phyloP scores from a whole-genome alignment of 2,888 invertebrate genomes.

The Quadroppia sp. region DNA sequence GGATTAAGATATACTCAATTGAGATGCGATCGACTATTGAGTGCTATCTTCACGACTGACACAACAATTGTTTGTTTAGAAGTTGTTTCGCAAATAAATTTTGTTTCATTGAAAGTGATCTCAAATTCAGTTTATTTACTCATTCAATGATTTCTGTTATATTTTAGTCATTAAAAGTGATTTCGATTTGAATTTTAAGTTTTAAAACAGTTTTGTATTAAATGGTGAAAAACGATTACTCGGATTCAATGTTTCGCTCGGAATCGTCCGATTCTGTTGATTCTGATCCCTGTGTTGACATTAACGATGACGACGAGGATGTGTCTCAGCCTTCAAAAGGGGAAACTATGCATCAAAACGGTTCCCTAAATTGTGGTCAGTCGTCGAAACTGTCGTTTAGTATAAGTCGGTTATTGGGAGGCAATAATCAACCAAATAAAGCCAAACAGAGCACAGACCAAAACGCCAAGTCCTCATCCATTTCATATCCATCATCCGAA shows the following conservation, averaged over 20 bases:
- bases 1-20: slow-evolving; percentile 26
- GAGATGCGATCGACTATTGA: slow-evolving; percentile 30
- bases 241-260: slow-evolving; percentile 37
- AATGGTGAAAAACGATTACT: slow-evolving; percentile 1
- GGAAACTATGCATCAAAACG: slow-evolving; percentile 15
- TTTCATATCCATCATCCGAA: slow-evolving; percentile 38
- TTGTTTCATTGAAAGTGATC: slow-evolving; percentile 15
- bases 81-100: slow-evolving; percentile 12
- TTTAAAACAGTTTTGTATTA: not conserved
- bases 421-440: slow-evolving; percentile 42
- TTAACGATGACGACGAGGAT: slow-evolving; percentile 37
- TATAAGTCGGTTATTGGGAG: slow-evolving; percentile 37
- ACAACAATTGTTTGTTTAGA: slow-evolving; percentile 30
- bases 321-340: not conserved
- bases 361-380: slow-evolving; percentile 10
- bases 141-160: not conserved
- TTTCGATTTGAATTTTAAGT: not conserved
- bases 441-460: slow-evolving; percentile 15
- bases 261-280: slow-evolving; percentile 30
- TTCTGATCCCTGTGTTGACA: slow-evolving; percentile 39
- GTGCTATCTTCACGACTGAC: not conserved
- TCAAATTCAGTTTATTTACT: not conserved
- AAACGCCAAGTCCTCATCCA: not conserved
- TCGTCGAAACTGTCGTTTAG: slow-evolving; percentile 41
- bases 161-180: not conserved